phyloP scores from a whole-genome alignment of 2,797 vertebrate genomes.

The Denticeps clupeoides region DNA sequence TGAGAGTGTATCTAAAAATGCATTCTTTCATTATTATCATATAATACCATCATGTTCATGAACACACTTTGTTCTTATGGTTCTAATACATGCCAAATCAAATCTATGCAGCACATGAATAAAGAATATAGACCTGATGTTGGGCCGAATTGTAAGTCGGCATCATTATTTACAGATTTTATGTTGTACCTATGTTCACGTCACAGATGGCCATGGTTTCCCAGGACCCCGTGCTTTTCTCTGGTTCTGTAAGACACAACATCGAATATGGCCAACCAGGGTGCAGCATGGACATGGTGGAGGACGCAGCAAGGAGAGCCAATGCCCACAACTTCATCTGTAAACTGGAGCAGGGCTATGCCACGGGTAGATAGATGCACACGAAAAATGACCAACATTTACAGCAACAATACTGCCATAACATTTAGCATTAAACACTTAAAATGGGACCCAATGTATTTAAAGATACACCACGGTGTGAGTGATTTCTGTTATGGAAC shows the following conservation, averaged over 20 bases:
- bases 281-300: constrained; percentile 42
- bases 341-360: constrained; percentile 46
- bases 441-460: too few relatives aligned
- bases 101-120: too few relatives aligned
- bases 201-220: constrained; percentile 66
- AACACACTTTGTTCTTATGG: too few relatives aligned
- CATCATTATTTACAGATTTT: neutral
- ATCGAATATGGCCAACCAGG: constrained; percentile 64
- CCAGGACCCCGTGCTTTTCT: constrained; percentile 79
- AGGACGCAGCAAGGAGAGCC: constrained; percentile 41
- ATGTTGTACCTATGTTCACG: neutral
- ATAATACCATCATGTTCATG: too few relatives aligned
- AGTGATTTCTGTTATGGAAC: too few relatives aligned
- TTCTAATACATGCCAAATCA: too few relatives aligned
- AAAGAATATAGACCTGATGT: too few relatives aligned
- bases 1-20: too few relatives aligned
- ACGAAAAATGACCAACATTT: neutral
- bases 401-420: neutral
- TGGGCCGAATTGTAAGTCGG: too few relatives aligned
- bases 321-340: constrained; percentile 54
- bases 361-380: constrained; percentile 53
- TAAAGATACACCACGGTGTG: too few relatives aligned
- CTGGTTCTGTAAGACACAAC: constrained; percentile 72
- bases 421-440: too few relatives aligned
- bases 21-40: too few relatives aligned